These are phyloP conservation scores for Haplochromis vanheusdeni DNA, from an alignment of 2,113 vertebrate species.

Conservation along the genomic window DNA sequence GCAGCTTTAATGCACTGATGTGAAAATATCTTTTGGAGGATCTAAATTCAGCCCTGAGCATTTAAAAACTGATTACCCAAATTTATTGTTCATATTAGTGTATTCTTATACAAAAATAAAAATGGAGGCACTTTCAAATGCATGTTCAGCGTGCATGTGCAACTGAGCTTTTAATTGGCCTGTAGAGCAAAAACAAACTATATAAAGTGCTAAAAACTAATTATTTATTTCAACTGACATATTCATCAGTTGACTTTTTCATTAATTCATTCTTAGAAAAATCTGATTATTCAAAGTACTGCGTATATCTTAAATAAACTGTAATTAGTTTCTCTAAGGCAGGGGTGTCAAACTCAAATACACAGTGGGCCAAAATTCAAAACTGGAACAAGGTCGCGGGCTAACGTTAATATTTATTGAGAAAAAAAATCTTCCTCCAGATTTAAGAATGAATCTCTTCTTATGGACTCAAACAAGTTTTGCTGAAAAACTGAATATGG, in stretches of 20 bases:
- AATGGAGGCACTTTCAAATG: background rate
- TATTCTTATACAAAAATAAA: background rate
- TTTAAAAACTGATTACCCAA: background rate
- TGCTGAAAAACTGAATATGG: too few species aligned
- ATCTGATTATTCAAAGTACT: background rate
- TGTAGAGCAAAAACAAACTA: background rate
- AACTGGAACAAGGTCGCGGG: too few species aligned
- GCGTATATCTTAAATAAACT: background rate
- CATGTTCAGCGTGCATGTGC: background rate
- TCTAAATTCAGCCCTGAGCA: constrained; percentile 11
- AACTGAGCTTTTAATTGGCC: background rate
- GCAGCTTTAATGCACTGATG: background rate
- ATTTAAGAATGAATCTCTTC: too few species aligned
- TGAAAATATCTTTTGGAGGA: background rate
- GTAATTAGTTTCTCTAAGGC: background rate
- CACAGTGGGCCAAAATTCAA: too few species aligned
- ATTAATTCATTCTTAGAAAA: background rate
- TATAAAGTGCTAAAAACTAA: background rate
- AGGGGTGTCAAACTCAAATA: background rate
- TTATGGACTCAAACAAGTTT: too few species aligned
- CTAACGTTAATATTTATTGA: too few species aligned
- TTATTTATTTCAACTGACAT: background rate
- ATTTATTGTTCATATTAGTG: background rate
- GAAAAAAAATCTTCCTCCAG: too few species aligned
- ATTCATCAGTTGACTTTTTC: background rate